These are phyloP conservation scores for Crocodylus rhombifer DNA, from an alignment of 2,797 vertebrate genomes.

Conservation along the genomic window DNA sequence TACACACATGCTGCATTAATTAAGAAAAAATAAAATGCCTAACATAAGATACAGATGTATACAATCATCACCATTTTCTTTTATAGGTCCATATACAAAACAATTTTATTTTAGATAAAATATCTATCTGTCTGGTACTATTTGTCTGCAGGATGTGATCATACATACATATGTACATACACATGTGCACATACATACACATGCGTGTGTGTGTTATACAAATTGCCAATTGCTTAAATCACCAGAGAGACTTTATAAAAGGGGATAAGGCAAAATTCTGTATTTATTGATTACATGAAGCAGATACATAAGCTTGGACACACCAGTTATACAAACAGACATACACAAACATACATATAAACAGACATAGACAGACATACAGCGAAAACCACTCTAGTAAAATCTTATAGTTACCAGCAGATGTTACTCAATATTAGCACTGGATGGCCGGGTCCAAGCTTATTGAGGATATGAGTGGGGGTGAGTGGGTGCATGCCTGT, in stretches of 20 bases:
- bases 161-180: not conserved
- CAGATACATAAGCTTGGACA: not conserved
- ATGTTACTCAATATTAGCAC: too few species aligned
- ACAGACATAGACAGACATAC: too few species aligned
- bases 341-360: not conserved
- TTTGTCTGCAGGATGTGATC: not conserved
- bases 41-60: not conserved
- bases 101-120: conserved; percentile 4
- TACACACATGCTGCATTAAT: not conserved
- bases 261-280: not conserved
- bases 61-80: conserved; percentile 9
- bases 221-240: not conserved
- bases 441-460: too few species aligned
- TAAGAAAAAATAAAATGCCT: conserved; percentile 33
- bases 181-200: not conserved
- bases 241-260: not conserved
- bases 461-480: too few species aligned
- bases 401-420: too few species aligned
- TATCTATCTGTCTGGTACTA: not conserved
- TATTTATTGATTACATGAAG: not conserved
- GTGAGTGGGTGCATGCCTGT: too few species aligned
- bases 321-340: not conserved
- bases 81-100: not conserved
- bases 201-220: fast-evolving
- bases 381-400: too few species aligned